Evolutionary conservation across 2,113 vertebrate genomes (phyloP).

Genomic region (Thunnus thynnus): DNA sequence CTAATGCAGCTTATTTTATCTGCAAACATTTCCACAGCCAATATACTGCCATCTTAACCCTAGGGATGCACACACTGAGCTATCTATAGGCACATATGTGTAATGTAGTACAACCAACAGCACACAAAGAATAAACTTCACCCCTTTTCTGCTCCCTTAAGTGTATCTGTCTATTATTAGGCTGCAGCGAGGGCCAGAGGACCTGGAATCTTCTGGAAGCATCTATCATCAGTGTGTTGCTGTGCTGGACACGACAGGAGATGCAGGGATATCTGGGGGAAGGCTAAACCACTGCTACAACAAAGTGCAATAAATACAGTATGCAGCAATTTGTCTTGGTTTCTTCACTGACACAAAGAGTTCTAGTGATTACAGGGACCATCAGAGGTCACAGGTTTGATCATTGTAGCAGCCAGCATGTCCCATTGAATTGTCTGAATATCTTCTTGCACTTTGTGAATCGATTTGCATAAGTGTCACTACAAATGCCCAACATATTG

Average conservation of each 20-base stretch:
- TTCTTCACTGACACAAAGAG: not conserved
- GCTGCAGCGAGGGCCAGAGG: conserved; percentile 14
- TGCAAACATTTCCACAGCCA: too few relatives aligned
- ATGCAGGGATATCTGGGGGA: conserved; percentile 9
- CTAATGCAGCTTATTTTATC: too few relatives aligned
- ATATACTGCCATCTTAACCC: too few relatives aligned
- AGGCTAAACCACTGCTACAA: not conserved
- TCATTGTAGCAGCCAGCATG: not conserved
- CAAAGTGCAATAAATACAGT: conserved; percentile 16
- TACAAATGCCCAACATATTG: not conserved
- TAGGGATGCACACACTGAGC: not conserved
- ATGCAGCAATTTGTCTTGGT: not conserved
- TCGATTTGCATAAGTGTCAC: not conserved
- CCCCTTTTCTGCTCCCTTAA: conserved; percentile 37
- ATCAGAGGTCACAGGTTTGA: conserved; percentile 5
- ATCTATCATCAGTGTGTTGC: conserved; percentile 13
- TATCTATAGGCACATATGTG: not conserved
- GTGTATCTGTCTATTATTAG: conserved; percentile 56
- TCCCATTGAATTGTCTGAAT: not conserved
- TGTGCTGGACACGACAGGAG: conserved; percentile 21
- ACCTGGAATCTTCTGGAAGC: conserved; percentile 28
- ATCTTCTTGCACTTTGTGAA: not conserved
- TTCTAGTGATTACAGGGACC: not conserved
- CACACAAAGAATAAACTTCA: conserved; percentile 17
- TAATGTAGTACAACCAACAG: conserved; percentile 16